Base-by-base conservation (phyloP, 2,113 vertebrate genomes). In the Oceanodroma tethys region DNA sequence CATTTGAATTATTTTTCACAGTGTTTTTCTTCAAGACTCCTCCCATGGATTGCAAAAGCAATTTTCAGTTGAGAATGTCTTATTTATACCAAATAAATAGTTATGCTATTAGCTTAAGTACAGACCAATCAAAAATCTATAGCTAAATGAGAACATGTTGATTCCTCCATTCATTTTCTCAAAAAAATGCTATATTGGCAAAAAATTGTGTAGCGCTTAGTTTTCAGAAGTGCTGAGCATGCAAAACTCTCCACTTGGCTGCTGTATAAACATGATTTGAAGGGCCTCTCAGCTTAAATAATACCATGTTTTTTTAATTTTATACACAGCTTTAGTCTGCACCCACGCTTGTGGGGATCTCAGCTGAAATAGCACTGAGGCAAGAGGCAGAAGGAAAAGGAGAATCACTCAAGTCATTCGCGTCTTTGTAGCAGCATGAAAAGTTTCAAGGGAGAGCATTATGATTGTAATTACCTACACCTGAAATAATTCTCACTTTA, bases 41-140 rank as follows among this genome's bases (percentile, higher is more conserved):
- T 93, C 87, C 53, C 75, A 29, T 55, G 63, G 86, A 70, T 60
- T 79, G 36, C 40, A 62, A 43, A 93, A 78, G 16, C 75, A 67
- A 47, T 95, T 45, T 76, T 56, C 81, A 81, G 86, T 53, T 40
- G 76, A 97, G 63, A 95, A 94, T 53, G 17, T 21, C 68, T 79
- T 90, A 90, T 96, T 97, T 96, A 94, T 94, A 85, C 93, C 94
- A 91, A 92, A 95, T 94, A 68, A 95, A 95, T 94, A 97, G 95
- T 97, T 87, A 70, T 94, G 91, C 76, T 91, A 80, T 90, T 96
- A 97, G 86, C 80, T 93, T 95, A 96, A 97, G 68, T 86, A 96
- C 76, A 95, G 88, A 47, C 65, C 95, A 97, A 97, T 97, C 86
- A 95, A 59, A 93, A 81, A 76, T 90, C 86, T 86, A 67, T 48